Conservation (phyloP, 2,888 invertebrate genomes). For the Morinoia aosen region DNA sequence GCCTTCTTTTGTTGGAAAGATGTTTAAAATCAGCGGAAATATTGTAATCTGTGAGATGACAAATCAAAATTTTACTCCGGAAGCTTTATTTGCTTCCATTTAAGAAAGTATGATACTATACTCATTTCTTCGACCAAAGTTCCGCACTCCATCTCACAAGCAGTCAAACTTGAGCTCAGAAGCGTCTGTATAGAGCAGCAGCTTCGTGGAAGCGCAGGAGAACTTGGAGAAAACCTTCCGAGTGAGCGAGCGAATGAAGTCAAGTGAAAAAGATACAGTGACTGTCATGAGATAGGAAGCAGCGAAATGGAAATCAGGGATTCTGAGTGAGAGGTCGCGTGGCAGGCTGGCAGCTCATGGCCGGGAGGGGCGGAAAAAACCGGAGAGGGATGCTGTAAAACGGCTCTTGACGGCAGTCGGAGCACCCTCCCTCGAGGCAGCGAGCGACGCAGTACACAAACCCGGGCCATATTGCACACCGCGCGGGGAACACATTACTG, state of each 20-base stretch:
- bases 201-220: background rate
- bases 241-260: constrained; percentile 41
- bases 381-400: constrained; percentile 29
- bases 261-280: constrained; percentile 52
- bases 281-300: constrained; percentile 51
- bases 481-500: background rate
- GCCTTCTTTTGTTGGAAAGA: background rate
- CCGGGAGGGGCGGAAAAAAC: constrained; percentile 40
- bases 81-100: background rate
- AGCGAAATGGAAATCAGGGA: constrained; percentile 52
- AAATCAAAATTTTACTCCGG: background rate
- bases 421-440: background rate
- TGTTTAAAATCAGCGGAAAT: background rate
- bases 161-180: background rate
- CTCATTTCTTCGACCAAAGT: background rate
- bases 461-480: constrained; percentile 27
- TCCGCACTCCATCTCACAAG: background rate
- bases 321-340: constrained; percentile 46
- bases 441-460: background rate
- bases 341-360: constrained; percentile 49
- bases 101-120: background rate
- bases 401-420: background rate
- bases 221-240: constrained; percentile 23
- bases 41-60: background rate
- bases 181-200: background rate